Base-by-base conservation (phyloP, 1,140 invertebrate species). In the Nebria ingens region DNA sequence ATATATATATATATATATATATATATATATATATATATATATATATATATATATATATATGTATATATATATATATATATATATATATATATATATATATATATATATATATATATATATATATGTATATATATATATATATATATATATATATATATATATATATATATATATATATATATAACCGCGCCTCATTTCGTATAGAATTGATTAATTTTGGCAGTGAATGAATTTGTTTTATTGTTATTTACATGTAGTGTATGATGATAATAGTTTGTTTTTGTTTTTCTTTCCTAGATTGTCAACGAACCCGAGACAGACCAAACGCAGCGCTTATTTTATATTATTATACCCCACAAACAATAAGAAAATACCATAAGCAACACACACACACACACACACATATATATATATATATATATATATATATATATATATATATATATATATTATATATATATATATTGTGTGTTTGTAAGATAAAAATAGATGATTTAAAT, bases 31-130 rank as follows among this genome's bases (percentile, higher is more conserved):
- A 49, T 17, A 17, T 49, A 49, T 17, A 49, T 49, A 49, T 17
- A 49, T 49, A 49, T 17, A 49, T 49, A 49, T 17, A 49, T 49
- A 49, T 49, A 49, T 17, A 49, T 17, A 49, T 17, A 49, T 49
- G 19, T 19, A 49, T 34, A 49, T 49, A 49, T 6, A 6, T 49
- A 49, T 49, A 49, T 49, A 17, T 49, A 49, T 49, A 15, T 49
- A 49, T 49, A 15, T 49, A 49, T 49, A 15, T 15, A 49, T 15
- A 49, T 15, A 13, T 49, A 49, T 15, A 15, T 19, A 49, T 49
- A 49, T 19, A 49, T 6, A 4, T 9, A 17, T 13, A 17, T 19
- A 6, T 15, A 6, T 49, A 17, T 49, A 17, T 49, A 6, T 15
- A 15, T 49, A 4, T 49, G 19, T 17, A 49, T 49, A 6, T 17